Conservation (phyloP, 1,140 invertebrate genomes). For the Mylabris phalerata region DNA sequence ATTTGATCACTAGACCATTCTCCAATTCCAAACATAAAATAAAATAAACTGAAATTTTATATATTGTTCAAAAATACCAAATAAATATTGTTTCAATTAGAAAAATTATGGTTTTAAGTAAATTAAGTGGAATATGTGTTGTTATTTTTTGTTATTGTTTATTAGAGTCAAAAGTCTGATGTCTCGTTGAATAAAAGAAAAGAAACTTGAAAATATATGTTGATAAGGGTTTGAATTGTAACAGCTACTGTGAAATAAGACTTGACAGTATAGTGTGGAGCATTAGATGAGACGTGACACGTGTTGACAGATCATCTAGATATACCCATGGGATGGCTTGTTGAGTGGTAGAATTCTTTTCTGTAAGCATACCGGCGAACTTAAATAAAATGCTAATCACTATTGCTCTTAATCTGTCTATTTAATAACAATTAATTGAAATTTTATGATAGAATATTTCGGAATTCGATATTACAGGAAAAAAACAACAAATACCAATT, state of each 20-base stretch:
- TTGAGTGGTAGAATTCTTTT: conserved; percentile 1
- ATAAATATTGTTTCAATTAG: too few species aligned
- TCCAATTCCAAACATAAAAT: too few species aligned
- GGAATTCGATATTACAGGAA: background rate
- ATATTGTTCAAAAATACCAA: too few species aligned
- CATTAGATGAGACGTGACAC: conserved; percentile 27
- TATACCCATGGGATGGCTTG: conserved; percentile 20
- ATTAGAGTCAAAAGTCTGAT: background rate
- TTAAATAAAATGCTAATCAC: too few species aligned
- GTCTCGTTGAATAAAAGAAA: conserved; percentile 3
- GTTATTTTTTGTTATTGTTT: too few species aligned
- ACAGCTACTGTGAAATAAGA: conserved; percentile 27
- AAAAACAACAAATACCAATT: background rate
- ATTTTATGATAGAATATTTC: too few species aligned
- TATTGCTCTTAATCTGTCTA: too few species aligned
- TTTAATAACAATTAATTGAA: too few species aligned
- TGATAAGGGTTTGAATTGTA: conserved; percentile 17
- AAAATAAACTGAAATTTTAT: too few species aligned
- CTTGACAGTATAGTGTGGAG: conserved; percentile 25
- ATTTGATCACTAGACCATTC: too few species aligned
- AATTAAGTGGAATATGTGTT: too few species aligned
- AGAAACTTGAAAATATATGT: conserved; percentile 8
- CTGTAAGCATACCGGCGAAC: background rate
- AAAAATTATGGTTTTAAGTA: too few species aligned
- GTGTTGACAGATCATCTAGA: conserved; percentile 30